These are phyloP conservation scores for Dermatemys mawii DNA, from an alignment of 2,113 vertebrate species.

Conservation along the genomic window DNA sequence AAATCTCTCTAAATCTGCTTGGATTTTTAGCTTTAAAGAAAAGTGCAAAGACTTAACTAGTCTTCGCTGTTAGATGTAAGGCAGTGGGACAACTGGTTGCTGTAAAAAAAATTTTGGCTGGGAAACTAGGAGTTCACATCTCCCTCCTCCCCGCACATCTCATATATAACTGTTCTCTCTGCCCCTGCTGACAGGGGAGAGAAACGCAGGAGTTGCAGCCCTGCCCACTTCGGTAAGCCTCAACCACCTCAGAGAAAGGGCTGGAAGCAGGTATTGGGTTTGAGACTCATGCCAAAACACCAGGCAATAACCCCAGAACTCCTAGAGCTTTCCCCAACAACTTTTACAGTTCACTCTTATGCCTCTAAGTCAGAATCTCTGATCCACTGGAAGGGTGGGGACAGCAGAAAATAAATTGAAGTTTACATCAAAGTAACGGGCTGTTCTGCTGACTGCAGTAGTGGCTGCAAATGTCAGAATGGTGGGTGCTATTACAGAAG, in stretches of 20 bases:
- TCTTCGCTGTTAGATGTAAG: background rate
- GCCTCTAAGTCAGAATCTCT: background rate
- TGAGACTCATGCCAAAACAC: background rate
- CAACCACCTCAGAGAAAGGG: background rate
- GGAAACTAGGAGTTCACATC: fast-evolving
- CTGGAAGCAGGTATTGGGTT: background rate
- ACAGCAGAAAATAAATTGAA: background rate
- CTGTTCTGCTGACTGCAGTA: background rate
- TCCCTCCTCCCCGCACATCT: background rate
- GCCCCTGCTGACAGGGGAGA: background rate
- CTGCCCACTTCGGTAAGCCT: background rate
- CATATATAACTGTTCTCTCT: background rate
- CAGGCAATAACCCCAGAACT: background rate
- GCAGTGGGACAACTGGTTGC: background rate
- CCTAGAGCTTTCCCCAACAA: background rate
- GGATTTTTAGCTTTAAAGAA: constrained; percentile 8
- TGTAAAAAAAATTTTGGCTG: background rate
- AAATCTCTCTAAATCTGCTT: background rate
- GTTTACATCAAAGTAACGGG: background rate
- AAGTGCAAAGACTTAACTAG: background rate
- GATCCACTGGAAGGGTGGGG: background rate
- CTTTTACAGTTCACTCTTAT: background rate
- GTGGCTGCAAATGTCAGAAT: too few species aligned
- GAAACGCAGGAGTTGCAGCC: background rate
- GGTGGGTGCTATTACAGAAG: background rate